A percentile compares a stretch with the other conserved stretches of the same genome.
Evolutionary conservation across 2,113 vertebrate species (phyloP).

Genomic region (Rallus limicola): DNA sequence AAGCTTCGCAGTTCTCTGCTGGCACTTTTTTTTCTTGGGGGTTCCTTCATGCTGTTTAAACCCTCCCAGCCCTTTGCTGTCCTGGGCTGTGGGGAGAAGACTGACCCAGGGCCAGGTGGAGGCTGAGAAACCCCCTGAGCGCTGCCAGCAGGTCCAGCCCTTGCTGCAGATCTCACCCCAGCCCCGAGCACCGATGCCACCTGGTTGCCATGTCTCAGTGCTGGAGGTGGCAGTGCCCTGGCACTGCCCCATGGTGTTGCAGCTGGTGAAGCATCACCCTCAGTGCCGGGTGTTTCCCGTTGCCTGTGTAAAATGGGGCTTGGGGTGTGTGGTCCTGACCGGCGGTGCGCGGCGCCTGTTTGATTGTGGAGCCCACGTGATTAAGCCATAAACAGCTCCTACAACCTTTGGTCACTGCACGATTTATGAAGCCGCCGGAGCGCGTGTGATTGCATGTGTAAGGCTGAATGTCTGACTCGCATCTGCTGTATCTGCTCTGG

Average conservation of each 20-base stretch:
- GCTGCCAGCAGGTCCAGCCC: fast-evolving
- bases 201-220: fast-evolving
- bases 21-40: background rate
- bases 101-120: fast-evolving
- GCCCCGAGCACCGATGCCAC: fast-evolving
- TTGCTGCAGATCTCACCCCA: background rate
- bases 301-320: fast-evolving
- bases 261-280: fast-evolving
- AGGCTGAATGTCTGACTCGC: background rate
- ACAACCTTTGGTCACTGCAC: background rate
- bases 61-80: no score
- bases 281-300: fast-evolving
- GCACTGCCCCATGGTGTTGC: background rate
- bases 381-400: background rate
- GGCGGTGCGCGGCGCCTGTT: fast-evolving
- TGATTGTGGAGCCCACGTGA: background rate
- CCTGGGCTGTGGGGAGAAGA: background rate
- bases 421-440: background rate
- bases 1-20: background rate
- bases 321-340: fast-evolving
- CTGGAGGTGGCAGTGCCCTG: background rate
- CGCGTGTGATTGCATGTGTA: background rate
- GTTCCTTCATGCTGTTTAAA: background rate
- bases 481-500: background rate
- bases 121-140: background rate